Conservation (phyloP, 2,888 invertebrate genomes). For the Drosophila merina region DNA sequence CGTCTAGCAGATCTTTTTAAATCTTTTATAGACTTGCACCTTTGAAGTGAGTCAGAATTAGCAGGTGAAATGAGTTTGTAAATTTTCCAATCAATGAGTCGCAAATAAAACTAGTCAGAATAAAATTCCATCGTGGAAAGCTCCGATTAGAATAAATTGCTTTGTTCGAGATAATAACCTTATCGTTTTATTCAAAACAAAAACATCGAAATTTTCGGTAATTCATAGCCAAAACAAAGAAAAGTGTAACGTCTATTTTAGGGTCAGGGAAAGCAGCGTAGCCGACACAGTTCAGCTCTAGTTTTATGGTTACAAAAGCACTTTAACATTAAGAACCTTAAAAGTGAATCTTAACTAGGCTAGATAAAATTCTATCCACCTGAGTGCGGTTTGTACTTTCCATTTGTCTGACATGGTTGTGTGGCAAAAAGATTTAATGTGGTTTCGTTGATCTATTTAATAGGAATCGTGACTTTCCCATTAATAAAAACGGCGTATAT, state of each 20-base stretch:
- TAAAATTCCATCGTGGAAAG: conserved; percentile 4
- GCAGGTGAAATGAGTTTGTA: background rate
- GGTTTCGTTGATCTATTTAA: background rate
- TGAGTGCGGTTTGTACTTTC: conserved; percentile 22
- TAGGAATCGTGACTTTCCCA: conserved; percentile 5
- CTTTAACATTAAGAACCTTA: conserved; percentile 19
- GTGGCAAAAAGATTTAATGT: background rate
- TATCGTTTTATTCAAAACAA: conserved; percentile 8
- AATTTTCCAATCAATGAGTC: background rate
- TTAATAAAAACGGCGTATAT: conserved; percentile 14
- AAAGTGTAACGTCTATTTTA: conserved; percentile 29
- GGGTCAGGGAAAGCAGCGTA: conserved; percentile 42
- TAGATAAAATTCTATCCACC: conserved; percentile 3
- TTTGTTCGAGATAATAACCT: background rate
- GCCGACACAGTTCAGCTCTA: conserved; percentile 33
- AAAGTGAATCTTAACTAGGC: conserved; percentile 36
- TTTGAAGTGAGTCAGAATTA: background rate
- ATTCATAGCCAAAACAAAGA: conserved; percentile 15
- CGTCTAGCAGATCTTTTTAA: conserved; percentile 1
- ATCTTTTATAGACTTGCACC: background rate
- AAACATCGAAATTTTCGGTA: background rate
- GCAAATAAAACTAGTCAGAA: conserved; percentile 1
- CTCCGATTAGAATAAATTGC: conserved; percentile 8
- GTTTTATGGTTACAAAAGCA: conserved; percentile 14
- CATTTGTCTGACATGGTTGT: conserved; percentile 13